Evolutionary conservation across 2,113 vertebrate species (phyloP), one percentile per base, ranked within the genome.

Genomic region (Aegotheles bennettii): DNA sequence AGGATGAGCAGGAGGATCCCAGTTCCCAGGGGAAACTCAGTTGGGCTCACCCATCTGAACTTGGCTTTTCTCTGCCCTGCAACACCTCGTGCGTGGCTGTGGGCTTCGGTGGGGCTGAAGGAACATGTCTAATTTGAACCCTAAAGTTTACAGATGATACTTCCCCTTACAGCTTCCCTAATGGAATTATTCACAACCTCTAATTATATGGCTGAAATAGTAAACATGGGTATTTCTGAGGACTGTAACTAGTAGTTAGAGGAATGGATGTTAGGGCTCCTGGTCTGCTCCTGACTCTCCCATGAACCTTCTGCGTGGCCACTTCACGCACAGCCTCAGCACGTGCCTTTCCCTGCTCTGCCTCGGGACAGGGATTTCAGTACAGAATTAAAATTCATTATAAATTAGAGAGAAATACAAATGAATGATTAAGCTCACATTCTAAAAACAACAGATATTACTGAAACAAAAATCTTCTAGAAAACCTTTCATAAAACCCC

Each of bases 131-230:
- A 50, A 85, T 54, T 54, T 31, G 45, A 88, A 36, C 59, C 54
- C 71, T 13, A 21, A 65, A 57, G 78, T 91, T 94, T 95, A 73
- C 45, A 84, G 87, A 48, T 48, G 74, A 87, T 88, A 38, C 84
- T 61, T 94, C 48, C 81, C 84, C 87, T 76, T 65, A 56, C 65
- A 69, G 33, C 74, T 63, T 91, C 80, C 94, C 94, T 95, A 95
- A 95, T 93, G 90, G 87, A 95, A 91, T 91, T 84, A 88, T 63
- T 90, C 87, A 35, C 56, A 91, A 80, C 91, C 92, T 95, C 85
- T 93, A 94, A 96, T 97, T 94, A 96, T 40, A 95, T 47, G 87
- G 93, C 87, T 91, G 54, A 91, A 84, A 91, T 38, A 83, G 96
- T 94, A 95, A 95, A 95, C 90, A 95, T 11, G 54, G 82, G 87